These are phyloP conservation scores for Ifrita kowaldi DNA, from an alignment of 2,113 vertebrate genomes.

Conservation along the genomic window DNA sequence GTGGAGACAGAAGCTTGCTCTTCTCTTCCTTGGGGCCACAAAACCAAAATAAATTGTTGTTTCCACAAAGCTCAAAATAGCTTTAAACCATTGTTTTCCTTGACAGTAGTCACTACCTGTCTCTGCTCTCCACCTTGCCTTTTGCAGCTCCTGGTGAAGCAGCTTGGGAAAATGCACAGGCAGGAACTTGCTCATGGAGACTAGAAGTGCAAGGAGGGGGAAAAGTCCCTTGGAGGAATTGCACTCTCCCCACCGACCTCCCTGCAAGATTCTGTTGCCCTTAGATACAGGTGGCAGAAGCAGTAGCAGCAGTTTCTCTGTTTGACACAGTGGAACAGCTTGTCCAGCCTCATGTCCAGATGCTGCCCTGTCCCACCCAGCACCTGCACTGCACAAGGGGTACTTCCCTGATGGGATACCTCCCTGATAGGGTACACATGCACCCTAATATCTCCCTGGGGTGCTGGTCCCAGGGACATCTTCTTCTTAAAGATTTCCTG, in stretches of 20 bases:
- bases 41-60: not conserved
- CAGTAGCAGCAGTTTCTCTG: not conserved
- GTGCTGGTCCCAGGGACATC: not conserved
- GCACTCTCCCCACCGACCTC: not conserved
- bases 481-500: not conserved
- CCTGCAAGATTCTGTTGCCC: not conserved
- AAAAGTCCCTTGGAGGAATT: not conserved
- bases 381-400: not conserved
- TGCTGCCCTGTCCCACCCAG: not conserved
- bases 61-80: not conserved
- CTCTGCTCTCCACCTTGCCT: not conserved
- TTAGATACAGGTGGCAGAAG: not conserved
- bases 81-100: not conserved
- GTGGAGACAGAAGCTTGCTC: not conserved
- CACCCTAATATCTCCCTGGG: not conserved
- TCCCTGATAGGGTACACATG: not conserved
- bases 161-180: not conserved
- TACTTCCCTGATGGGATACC: not conserved
- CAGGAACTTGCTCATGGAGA: not conserved
- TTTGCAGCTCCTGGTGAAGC: not conserved
- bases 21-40: not conserved
- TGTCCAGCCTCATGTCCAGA: not conserved
- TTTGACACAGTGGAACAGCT: not conserved
- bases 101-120: not conserved
- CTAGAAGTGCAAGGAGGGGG: not conserved